A percentile compares a stretch with the other conserved stretches of the same genome.
Evolutionary conservation across 2,797 vertebrate genomes (phyloP).

Genomic region (Notamacropus eugenii): DNA sequence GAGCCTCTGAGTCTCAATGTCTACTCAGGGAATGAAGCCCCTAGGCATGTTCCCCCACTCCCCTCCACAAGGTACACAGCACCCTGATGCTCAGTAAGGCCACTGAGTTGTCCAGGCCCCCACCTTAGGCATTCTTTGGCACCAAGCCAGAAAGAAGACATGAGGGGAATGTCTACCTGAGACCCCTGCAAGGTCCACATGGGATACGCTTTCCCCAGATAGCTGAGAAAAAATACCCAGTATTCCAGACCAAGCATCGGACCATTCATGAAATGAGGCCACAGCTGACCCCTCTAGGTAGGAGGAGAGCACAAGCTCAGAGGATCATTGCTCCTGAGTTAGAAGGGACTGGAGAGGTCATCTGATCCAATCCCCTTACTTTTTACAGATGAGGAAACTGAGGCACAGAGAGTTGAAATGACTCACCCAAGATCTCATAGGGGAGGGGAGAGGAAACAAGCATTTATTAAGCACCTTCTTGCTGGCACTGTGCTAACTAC

Average conservation of each 20-base stretch:
- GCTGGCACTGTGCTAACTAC: background rate
- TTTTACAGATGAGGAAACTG: background rate
- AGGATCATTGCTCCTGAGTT: background rate
- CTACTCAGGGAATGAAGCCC: constrained; percentile 38
- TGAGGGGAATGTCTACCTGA: background rate
- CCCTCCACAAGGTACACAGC: constrained; percentile 32
- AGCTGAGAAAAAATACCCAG: background rate
- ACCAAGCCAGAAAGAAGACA: background rate
- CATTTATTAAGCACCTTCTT: background rate
- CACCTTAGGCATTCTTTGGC: constrained; percentile 41
- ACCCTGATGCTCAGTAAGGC: background rate
- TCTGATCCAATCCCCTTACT: background rate
- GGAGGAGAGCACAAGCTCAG: background rate
- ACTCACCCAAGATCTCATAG: background rate
- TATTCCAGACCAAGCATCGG: background rate
- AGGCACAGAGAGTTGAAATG: background rate
- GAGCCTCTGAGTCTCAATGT: constrained; percentile 24
- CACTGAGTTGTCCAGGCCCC: constrained; percentile 37
- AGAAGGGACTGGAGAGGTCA: background rate
- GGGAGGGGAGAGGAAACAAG: background rate
- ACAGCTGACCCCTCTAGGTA: background rate
- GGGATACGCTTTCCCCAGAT: background rate
- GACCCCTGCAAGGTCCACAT: background rate
- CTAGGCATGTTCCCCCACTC: background rate
- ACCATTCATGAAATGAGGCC: background rate